Conservation (phyloP, 2,797 vertebrate genomes). For the Sebastes taczanowskii region DNA sequence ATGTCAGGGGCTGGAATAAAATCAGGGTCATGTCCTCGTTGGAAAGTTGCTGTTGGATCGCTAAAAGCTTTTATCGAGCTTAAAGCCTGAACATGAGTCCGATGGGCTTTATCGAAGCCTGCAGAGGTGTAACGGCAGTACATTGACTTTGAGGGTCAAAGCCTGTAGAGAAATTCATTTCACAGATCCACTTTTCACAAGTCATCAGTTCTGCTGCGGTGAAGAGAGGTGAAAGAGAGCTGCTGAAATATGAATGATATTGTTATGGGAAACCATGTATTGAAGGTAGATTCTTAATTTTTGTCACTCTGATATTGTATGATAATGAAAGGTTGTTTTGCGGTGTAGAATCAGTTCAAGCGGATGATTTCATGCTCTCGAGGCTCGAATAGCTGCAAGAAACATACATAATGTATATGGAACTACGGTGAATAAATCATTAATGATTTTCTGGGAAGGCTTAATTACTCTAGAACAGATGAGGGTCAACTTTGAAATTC, state of each 20-base stretch:
- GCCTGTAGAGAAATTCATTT: conserved; percentile 14
- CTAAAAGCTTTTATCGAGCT: conserved; percentile 36
- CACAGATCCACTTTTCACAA: conserved; percentile 12
- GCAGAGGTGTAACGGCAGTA: conserved; percentile 6
- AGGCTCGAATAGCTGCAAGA: conserved; percentile 33
- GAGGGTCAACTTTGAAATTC: conserved; percentile 56
- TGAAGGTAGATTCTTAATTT: neutral
- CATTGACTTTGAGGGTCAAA: conserved; percentile 15
- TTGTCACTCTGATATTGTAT: neutral
- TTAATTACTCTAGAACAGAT: conserved; percentile 47
- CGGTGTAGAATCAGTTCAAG: conserved; percentile 4
- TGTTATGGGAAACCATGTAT: conserved; percentile 2
- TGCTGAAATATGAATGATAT: conserved; percentile 24
- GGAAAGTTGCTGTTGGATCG: conserved; percentile 24
- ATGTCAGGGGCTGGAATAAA: conserved; percentile 40
- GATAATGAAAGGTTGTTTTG: conserved; percentile 30
- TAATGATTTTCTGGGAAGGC: conserved; percentile 32
- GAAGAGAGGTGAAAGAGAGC: conserved; percentile 18
- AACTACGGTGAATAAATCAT: conserved; percentile 54
- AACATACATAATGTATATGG: conserved; percentile 45
- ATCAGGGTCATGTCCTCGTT: conserved; percentile 40
- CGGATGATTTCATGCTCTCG: conserved; percentile 12
- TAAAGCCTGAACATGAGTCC: conserved; percentile 16
- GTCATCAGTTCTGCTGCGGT: conserved; percentile 10
- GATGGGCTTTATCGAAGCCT: conserved; percentile 19